Evolutionary conservation across 2,797 vertebrate genomes (phyloP), one percentile per base, ranked within the genome.

Genomic region (Champsocephalus esox): DNA sequence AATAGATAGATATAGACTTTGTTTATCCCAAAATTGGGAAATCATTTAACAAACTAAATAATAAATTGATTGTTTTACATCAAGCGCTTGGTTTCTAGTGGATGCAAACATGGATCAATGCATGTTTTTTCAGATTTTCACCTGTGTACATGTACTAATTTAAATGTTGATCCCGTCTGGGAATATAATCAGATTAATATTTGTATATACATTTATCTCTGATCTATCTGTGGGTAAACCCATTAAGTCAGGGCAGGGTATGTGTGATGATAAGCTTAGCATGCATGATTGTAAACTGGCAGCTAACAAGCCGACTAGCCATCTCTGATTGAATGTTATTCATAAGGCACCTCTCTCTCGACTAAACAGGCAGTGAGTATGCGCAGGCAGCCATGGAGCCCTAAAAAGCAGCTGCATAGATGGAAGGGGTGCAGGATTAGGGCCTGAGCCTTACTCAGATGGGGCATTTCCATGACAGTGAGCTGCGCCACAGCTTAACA

Each of bases 401-500:
- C 88, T 82, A 85, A 92, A 92, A 92, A 91, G 88, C 93, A 95
- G 94, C 93, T 94, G 94, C 84, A 70, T 83, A 82, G 89, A 91
- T 75, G 81, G 90, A 91, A 92, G 92, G 34, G 92, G 91, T 93
- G 90, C 77, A 81, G 92, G 93, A 94, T 94, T 93, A 94, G 81
- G 90, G 88, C 80, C 86, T 92, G 88, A 89, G 90, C 90, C 90
- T 88, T 73, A 79, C 88, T 94, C 93, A 94, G 88, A 91, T 87
- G 92, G 92, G 91, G 90, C 92, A 94, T 94, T 94, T 94, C 93
- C 93, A 94, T 94, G 93, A 94, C 93, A 95, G 93, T 92, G 92
- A 92, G 91, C 91, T 89, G 87, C 78, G 76, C 83, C 81, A 70
- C 45, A 70, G 90, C 92, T 94, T 94, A 93, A 92, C 88, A 91